Evolutionary conservation across 30 jellyfish, hydroid and myxozoan species (phyloP).

Genomic region (Phacellophora camtschatica): DNA sequence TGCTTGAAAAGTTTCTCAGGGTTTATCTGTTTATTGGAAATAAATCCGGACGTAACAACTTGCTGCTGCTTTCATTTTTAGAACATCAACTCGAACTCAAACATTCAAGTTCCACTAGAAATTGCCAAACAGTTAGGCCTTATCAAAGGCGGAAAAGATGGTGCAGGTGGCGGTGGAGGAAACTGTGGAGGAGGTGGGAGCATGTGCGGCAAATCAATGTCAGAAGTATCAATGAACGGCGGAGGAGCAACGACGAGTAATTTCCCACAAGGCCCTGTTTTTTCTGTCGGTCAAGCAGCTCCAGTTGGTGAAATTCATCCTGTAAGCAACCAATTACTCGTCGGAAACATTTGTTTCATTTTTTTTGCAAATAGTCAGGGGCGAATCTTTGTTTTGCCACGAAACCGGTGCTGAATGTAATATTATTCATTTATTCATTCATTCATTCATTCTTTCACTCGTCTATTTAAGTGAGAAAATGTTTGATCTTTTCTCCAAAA

Average conservation of each 20-base stretch:
- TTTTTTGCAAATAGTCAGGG: too few relatives aligned
- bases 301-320: constrained; percentile 98
- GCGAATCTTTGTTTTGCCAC: too few relatives aligned
- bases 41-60: too few relatives aligned
- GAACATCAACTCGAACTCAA: constrained; percentile 97
- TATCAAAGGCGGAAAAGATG: constrained; percentile 70
- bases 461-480: too few relatives aligned
- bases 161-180: constrained; percentile 78
- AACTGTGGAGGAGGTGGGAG: constrained; percentile 79
- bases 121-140: constrained; percentile 94
- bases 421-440: too few relatives aligned
- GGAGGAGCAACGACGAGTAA: constrained; percentile 83
- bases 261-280: constrained; percentile 95
- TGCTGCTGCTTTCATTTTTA: neutral
- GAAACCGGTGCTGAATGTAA: too few relatives aligned
- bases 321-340: too few relatives aligned
- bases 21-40: too few relatives aligned
- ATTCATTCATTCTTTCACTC: too few relatives aligned
- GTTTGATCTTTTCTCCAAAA: too few relatives aligned
- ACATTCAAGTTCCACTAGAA: constrained; percentile 97
- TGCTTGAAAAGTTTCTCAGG: too few relatives aligned
- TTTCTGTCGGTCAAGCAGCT: constrained; percentile 96
- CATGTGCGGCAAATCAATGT: constrained; percentile 67
- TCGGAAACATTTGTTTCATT: too few relatives aligned
- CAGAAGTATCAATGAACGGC: constrained; percentile 90